phyloP scores from a whole-genome alignment of 2,113 vertebrate species.

The Zeus faber region DNA sequence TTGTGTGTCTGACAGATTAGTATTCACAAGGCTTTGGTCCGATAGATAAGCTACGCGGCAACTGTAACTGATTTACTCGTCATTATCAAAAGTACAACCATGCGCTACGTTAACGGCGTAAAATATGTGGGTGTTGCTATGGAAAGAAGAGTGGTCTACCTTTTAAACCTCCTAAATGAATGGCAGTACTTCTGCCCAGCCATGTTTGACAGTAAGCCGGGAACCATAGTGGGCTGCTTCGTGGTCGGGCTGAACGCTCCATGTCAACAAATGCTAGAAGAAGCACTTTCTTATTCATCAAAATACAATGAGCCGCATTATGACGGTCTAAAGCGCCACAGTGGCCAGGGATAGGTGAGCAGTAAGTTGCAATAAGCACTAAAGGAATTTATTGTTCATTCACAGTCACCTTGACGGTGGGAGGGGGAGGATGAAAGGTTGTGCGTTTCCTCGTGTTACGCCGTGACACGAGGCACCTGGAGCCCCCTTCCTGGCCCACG shows the following conservation, averaged over 20 bases:
- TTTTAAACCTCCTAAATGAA: neutral
- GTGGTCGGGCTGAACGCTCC: no score
- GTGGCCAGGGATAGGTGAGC: no score
- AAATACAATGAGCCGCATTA: no score
- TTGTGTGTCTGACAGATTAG: slow-evolving; percentile 10
- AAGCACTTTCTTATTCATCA: no score
- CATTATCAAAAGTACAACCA: slow-evolving; percentile 34
- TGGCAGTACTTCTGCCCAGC: neutral
- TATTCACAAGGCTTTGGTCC: slow-evolving; percentile 33
- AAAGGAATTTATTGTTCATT: neutral
- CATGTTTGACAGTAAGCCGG: neutral
- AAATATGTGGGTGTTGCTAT: slow-evolving; percentile 16
- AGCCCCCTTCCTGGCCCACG: neutral
- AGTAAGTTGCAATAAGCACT: neutral
- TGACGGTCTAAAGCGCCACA: no score
- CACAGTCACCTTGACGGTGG: neutral
- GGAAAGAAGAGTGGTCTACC: slow-evolving; percentile 29
- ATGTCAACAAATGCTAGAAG: no score
- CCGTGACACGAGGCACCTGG: slow-evolving; percentile 1
- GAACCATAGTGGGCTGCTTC: no score
- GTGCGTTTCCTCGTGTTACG: slow-evolving; percentile 2
- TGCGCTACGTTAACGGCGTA: slow-evolving; percentile 11
- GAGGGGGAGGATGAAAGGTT: neutral
- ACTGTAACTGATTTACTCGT: slow-evolving; percentile 36
- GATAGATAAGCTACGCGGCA: slow-evolving; percentile 14